Evolutionary conservation across 1,140 invertebrate species (phyloP), one percentile per base, ranked within the genome.

Genomic region (Drosophila takahashii): DNA sequence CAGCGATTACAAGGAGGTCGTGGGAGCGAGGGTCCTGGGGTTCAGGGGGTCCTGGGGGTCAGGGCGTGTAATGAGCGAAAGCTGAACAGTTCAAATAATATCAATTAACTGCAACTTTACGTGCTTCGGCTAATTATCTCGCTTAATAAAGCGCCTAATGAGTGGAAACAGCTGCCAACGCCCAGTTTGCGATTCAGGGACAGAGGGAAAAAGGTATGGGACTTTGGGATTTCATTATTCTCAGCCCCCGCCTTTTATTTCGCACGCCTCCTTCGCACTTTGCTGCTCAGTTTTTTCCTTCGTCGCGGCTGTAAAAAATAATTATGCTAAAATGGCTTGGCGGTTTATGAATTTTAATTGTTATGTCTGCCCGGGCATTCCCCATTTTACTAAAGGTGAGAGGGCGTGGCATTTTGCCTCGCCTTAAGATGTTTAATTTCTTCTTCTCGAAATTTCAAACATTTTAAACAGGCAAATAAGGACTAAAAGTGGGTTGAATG

Each of bases 111-210:
- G 83, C 83, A 87, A 87, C 83, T 87, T 75, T 87, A 87, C 83
- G 83, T 87, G 83, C 83, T 83, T 87, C 71, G 75, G 83, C 83
- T 87, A 87, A 87, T 87, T 87, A 87, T 86, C 83, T 87, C 83
- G 83, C 83, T 87, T 87, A 87, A 87, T 87, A 87, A 87, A 83
- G 83, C 83, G 84, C 83, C 84, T 87, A 87, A 87, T 87, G 84
- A 87, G 79, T 87, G 83, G 76, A 87, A 87, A 86, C 84, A 87
- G 79, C 84, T 87, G 83, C 83, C 78, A 81, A 87, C 77, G 78
- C 81, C 75, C 78, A 74, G 62, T 37, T 27, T 57, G 37, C 15
- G 29, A 37, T 13, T 29, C 50, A 44, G 10, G 8, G 15, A 15
- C n/a, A 37, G 58, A 16, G 29, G 13, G 39, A 47, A 29, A 44